Percentiles rank a stretch among this genome's conserved stretches.
Conservation (phyloP, 2,888 invertebrate genomes). For the Cremastinae sp. region DNA sequence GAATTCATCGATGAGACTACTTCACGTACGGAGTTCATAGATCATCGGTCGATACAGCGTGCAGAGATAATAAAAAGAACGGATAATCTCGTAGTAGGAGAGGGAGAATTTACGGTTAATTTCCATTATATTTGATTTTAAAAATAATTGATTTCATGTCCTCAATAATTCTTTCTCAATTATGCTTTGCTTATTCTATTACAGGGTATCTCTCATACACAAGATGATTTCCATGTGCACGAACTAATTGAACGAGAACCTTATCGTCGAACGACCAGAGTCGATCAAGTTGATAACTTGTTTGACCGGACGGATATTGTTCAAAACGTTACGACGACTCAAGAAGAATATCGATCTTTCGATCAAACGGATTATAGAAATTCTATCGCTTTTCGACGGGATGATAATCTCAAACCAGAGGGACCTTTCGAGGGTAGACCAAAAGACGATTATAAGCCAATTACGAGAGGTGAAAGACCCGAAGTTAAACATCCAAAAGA, state of each 20-base stretch:
- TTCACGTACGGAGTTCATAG: constrained; percentile 85
- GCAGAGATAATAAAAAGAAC: constrained; percentile 83
- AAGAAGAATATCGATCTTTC: constrained; percentile 85
- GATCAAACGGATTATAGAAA: constrained; percentile 82
- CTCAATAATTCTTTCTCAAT: not conserved
- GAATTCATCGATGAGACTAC: constrained; percentile 88
- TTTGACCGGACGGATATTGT: constrained; percentile 77
- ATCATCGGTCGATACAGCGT: constrained; percentile 84
- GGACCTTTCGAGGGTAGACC: constrained; percentile 81
- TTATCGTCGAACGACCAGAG: constrained; percentile 85
- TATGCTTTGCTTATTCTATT: constrained; percentile 26
- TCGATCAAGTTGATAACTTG: constrained; percentile 80
- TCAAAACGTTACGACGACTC: constrained; percentile 87
- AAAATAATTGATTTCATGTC: not conserved
- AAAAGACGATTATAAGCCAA: constrained; percentile 77
- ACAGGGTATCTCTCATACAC: constrained; percentile 76
- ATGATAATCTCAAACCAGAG: constrained; percentile 81
- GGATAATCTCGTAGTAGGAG: constrained; percentile 85
- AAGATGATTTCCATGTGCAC: constrained; percentile 76
- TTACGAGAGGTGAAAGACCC: constrained; percentile 74
- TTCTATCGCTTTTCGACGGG: constrained; percentile 68
- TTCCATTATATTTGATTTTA: not conserved
- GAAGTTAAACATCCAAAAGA: constrained; percentile 64
- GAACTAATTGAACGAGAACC: constrained; percentile 73
- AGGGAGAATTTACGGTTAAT: constrained; percentile 82